Percentiles rank a stretch among this genome's conserved stretches.
Evolutionary conservation across 30 jellyfish, hydroid and myxozoan species (phyloP).

Genomic region (Chironex yamaguchii): DNA sequence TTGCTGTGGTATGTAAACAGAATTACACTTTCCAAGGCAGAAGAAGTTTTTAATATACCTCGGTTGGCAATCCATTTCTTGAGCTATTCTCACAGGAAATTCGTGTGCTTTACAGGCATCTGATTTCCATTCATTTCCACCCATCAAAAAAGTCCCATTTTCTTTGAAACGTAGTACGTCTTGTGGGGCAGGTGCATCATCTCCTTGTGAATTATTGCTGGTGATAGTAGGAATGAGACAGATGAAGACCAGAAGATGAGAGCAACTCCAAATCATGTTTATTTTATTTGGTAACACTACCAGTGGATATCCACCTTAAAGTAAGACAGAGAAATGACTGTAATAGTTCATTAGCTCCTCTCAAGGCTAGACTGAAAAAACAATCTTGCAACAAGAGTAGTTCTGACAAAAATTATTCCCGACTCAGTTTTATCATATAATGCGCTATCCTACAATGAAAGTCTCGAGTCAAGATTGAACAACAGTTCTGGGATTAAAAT

Average conservation of each 20-base stretch:
- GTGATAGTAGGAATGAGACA: no score
- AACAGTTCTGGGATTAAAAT: background rate
- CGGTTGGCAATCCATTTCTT: conserved; percentile 36
- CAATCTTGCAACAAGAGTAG: no score
- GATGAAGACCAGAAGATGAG: no score
- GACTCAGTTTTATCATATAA: background rate
- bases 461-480: background rate
- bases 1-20: conserved; percentile 76
- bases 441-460: background rate
- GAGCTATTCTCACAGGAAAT: conserved; percentile 34
- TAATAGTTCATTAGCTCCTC: no score
- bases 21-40: conserved; percentile 76
- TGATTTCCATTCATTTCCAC: conserved; percentile 41
- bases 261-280: no score
- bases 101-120: conserved; percentile 62
- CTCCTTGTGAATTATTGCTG: no score
- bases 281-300: no score
- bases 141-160: conserved; percentile 42
- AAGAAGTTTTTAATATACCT: conserved; percentile 24
- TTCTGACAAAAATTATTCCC: background rate
- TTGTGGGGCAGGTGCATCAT: conserved; percentile 18
- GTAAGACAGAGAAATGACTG: no score
- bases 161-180: background rate
- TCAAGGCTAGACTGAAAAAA: no score
- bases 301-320: no score